Evolutionary conservation across 1,140 invertebrate genomes (phyloP).

Genomic region (Bombus consobrinus): DNA sequence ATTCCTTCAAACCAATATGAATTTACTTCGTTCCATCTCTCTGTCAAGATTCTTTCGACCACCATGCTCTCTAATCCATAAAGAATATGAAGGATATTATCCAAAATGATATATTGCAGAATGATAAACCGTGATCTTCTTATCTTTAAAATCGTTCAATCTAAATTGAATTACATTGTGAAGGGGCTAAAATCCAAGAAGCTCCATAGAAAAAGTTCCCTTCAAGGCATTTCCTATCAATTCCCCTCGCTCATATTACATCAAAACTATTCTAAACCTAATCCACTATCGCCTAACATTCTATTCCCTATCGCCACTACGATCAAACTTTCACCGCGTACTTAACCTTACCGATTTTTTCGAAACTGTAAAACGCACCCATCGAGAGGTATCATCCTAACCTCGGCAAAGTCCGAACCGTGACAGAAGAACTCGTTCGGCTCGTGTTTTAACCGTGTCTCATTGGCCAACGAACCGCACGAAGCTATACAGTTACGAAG

Average conservation of each 20-base stretch:
- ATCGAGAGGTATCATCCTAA: background rate
- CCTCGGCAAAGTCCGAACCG: background rate
- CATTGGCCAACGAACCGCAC: background rate
- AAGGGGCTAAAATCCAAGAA: too few relatives aligned
- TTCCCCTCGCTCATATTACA: too few relatives aligned
- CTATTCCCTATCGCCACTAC: too few relatives aligned
- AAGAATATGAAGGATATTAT: background rate
- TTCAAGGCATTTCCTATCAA: too few relatives aligned
- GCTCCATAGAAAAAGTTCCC: too few relatives aligned
- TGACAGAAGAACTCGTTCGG: background rate
- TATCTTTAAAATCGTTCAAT: too few relatives aligned
- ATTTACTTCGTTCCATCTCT: background rate
- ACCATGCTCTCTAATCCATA: background rate
- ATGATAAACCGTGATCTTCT: background rate
- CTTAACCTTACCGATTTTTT: too few relatives aligned
- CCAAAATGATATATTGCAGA: background rate
- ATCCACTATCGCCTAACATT: too few relatives aligned
- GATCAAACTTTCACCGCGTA: too few relatives aligned
- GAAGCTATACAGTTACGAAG: conserved; percentile 32
- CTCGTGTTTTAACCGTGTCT: background rate
- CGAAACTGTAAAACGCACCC: too few relatives aligned
- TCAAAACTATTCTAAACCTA: too few relatives aligned
- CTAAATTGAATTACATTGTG: too few relatives aligned
- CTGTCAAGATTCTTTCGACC: background rate
- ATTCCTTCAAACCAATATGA: background rate